These are phyloP conservation scores for Cremastinae sp. DNA, from an alignment of 2,888 invertebrate species.

Conservation along the genomic window DNA sequence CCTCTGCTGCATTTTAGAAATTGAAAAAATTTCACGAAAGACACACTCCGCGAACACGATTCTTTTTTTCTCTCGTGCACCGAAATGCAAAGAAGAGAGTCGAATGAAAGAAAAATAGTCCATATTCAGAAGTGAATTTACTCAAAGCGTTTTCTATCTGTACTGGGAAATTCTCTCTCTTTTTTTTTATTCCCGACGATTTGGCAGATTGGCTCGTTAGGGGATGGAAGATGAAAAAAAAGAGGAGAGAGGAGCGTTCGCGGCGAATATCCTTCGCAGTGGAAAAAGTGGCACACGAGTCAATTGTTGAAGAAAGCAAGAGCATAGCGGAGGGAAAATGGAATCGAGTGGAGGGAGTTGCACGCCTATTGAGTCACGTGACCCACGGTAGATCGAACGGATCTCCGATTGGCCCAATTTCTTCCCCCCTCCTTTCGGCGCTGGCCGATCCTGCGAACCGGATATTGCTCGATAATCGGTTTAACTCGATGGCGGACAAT, in stretches of 20 bases:
- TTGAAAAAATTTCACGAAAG: no score
- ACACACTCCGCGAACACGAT: no score
- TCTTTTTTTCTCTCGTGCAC: no score
- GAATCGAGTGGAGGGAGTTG: slow-evolving; percentile 24
- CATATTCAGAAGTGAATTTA: no score
- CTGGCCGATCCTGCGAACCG: slow-evolving; percentile 50
- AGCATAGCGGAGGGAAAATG: no score
- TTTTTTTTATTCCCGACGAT: not conserved
- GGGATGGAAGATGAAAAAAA: slow-evolving; percentile 6
- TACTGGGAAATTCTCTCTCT: not conserved
- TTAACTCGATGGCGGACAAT: slow-evolving; percentile 50
- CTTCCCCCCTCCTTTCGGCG: slow-evolving; percentile 12
- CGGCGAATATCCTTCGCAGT: slow-evolving; percentile 46
- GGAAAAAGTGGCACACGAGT: slow-evolving; percentile 49
- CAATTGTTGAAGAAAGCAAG: slow-evolving; percentile 7
- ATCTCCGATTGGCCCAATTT: slow-evolving; percentile 65
- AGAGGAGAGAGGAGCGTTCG: slow-evolving; percentile 15
- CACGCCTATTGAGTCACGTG: slow-evolving; percentile 46
- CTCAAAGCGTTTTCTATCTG: not conserved
- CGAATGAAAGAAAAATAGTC: no score
- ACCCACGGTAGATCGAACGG: slow-evolving; percentile 36
- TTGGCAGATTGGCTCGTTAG: slow-evolving; percentile 27
- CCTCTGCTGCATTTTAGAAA: no score
- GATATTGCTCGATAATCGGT: slow-evolving; percentile 63
- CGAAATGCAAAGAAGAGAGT: no score